These are phyloP conservation scores for Smittia aterrima DNA, from an alignment of 2,888 invertebrate species.

Conservation along the genomic window DNA sequence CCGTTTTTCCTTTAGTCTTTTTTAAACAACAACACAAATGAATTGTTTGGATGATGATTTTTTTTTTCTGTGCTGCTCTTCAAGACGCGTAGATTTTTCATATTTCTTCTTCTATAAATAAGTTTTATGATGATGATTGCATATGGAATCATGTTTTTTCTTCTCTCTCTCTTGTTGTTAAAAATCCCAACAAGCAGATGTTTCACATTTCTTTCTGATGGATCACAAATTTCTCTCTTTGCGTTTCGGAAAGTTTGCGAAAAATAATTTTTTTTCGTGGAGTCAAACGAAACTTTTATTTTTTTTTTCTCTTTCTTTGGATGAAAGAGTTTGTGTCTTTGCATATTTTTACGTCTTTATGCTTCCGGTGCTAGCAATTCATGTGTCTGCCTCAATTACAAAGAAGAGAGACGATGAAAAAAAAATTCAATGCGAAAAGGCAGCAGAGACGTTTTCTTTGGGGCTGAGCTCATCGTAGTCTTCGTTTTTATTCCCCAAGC, in stretches of 20 bases:
- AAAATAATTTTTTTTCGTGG: not conserved
- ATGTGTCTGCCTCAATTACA: constrained; percentile 20
- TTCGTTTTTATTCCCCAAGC: too few relatives aligned
- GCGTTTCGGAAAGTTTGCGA: not conserved
- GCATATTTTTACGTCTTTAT: constrained; percentile 23
- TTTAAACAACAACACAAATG: constrained; percentile 29
- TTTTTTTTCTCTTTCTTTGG: not conserved
- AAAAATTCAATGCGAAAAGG: not conserved
- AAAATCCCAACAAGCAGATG: constrained; percentile 20
- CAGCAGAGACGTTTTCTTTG: too few relatives aligned
- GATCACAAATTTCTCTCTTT: constrained; percentile 20
- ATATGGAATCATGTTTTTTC: constrained; percentile 36
- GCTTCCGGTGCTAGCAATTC: constrained; percentile 12
- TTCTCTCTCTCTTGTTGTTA: constrained; percentile 24
- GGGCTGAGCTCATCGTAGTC: not conserved
- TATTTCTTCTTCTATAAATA: constrained; percentile 40
- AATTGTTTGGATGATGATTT: constrained; percentile 30
- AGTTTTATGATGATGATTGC: constrained; percentile 41
- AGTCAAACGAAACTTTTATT: not conserved
- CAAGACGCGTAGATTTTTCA: constrained; percentile 32
- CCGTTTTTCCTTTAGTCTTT: constrained; percentile 5
- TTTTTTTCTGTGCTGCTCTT: not conserved
- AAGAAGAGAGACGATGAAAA: not conserved
- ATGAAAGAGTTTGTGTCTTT: constrained; percentile 15
- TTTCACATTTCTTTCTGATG: constrained; percentile 28